A percentile compares a stretch with the other conserved stretches of the same genome.
phyloP scores from a whole-genome alignment of 2,888 invertebrate species.

The Yponomeuta plumbellus region DNA sequence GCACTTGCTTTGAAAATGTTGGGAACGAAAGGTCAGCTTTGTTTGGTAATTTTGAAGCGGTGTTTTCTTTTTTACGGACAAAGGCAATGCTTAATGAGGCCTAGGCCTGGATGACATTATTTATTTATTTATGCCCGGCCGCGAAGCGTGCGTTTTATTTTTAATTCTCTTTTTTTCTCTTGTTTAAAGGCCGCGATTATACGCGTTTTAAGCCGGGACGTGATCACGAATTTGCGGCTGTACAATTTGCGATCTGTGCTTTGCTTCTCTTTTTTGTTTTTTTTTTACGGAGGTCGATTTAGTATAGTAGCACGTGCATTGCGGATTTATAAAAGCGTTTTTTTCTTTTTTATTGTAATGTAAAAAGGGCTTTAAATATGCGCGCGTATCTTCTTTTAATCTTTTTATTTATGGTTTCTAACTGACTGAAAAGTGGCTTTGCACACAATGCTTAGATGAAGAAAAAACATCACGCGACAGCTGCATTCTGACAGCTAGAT shows the following conservation, averaged over 20 bases:
- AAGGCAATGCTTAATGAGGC: constrained; percentile 35
- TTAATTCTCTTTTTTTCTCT: constrained; percentile 32
- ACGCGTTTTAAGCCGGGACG: constrained; percentile 31
- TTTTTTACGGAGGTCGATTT: constrained; percentile 14
- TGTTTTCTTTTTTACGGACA: constrained; percentile 26
- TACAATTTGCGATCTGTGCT: constrained; percentile 18
- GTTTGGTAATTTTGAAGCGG: constrained; percentile 22
- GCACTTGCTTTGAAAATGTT: background rate
- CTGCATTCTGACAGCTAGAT: constrained; percentile 5
- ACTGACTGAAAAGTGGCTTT: background rate
- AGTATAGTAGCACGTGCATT: constrained; percentile 20
- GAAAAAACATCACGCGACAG: constrained; percentile 1
- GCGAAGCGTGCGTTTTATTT: constrained; percentile 36
- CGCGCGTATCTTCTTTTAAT: background rate
- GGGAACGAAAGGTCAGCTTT: background rate
- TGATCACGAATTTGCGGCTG: constrained; percentile 28
- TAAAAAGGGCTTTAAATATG: constrained; percentile 4
- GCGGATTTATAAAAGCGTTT: background rate
- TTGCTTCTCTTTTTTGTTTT: constrained; percentile 19
- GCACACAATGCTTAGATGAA: background rate
- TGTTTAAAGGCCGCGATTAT: constrained; percentile 31
- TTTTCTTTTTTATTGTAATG: background rate
- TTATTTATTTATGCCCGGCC: constrained; percentile 64
- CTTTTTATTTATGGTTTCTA: background rate
- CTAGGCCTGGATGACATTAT: constrained; percentile 58